Evolutionary conservation across 2,888 invertebrate species (phyloP), one percentile per base, ranked within the genome.

Genomic region (Cantharis rustica): DNA sequence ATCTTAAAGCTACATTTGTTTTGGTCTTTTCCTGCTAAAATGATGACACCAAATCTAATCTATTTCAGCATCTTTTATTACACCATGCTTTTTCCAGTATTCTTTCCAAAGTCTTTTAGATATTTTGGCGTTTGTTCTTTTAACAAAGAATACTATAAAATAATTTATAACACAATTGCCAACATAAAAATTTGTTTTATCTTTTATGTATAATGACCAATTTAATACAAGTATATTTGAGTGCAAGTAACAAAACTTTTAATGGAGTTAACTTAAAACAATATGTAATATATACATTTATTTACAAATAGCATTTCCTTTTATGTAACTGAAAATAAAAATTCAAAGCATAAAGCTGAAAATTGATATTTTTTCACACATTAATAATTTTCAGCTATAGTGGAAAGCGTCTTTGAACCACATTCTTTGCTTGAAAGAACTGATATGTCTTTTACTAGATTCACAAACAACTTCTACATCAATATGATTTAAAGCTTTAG

Each of bases 11-110:
- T 20, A 16, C 64, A 69, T 61, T 69, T 69, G 16, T 61, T 61
- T 69, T 69, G 47, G 47, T 47, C 61, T 69, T 71, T 71, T 62
- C 61, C 61, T 71, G 20, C 16, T 23, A 62, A 71, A 16, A 23
- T 17, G 23, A 61, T 16, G 61, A 71, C 70, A 71, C 70, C 61
- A 71, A 71, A 71, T 71, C 62, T 71, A 71, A 71, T 71, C 70
- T 61, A 61, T 17, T 71, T 20, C 20, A 71, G 61, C 70, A 71
- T 61, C 70, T 71, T 71, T 61, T 62, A 70, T 61, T 61, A 71
- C 70, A 47, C 31, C 47, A 61, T 23, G 69, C 47, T 17, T 66
- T 17, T 61, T 20, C 61, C 27, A 47, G 69, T 20, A 16, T 69
- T 69, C 61, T 69, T 69, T 61, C 16, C 31, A 69, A 69, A 47